Percentiles rank a stretch among this genome's conserved stretches.
Evolutionary conservation across 2,113 vertebrate genomes (phyloP).

Genomic region (Neopipo cinnamomea): DNA sequence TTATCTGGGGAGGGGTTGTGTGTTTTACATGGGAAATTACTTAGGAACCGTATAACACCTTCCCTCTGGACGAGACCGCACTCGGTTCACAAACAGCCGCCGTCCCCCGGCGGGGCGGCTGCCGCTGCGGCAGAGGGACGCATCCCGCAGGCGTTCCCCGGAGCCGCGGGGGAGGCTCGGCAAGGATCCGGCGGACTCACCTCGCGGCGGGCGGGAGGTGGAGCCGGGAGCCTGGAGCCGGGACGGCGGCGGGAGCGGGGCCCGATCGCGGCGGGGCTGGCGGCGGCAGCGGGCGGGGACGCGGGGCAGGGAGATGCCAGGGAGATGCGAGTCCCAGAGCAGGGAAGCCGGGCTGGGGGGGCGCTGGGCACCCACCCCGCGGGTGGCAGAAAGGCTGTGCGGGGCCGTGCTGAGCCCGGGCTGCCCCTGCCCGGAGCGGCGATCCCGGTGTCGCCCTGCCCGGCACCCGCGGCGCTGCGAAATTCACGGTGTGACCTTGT

Average conservation of each 20-base stretch:
- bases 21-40: neutral
- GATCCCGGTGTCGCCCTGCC: neutral
- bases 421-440: neutral
- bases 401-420: neutral
- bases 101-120: neutral
- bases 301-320: neutral
- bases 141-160: neutral
- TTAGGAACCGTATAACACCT: neutral
- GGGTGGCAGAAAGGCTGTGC: neutral
- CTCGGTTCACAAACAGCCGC: accelerated
- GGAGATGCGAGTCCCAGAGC: neutral
- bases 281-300: neutral
- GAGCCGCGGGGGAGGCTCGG: accelerated
- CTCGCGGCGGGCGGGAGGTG: neutral
- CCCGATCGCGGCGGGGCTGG: accelerated
- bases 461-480: accelerated
- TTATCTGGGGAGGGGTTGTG: too few relatives aligned
- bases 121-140: too few relatives aligned
- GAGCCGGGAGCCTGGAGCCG: neutral
- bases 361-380: neutral
- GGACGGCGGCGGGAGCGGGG: too few relatives aligned
- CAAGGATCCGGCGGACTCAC: neutral
- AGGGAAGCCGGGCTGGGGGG: neutral
- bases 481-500: accelerated
- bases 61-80: accelerated